Evolutionary conservation across 1,140 invertebrate genomes (phyloP).

Genomic region (Anthonomus grandis): DNA sequence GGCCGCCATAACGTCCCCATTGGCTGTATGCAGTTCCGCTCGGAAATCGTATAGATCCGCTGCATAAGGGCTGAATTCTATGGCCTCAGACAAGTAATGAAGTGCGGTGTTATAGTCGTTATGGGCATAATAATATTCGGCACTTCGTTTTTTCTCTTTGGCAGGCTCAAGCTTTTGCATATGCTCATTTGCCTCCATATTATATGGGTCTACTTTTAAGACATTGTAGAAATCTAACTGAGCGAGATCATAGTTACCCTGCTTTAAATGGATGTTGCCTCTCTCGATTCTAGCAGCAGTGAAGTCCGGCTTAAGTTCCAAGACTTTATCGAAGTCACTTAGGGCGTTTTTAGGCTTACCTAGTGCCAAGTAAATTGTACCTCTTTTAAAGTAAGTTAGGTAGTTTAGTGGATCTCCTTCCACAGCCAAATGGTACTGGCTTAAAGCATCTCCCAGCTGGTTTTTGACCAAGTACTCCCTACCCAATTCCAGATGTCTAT

Average conservation of each 20-base stretch:
- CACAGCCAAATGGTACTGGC: conserved; percentile 97
- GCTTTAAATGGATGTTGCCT: conserved; percentile 84
- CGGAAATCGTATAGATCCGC: conserved; percentile 77
- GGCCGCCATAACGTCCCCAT: conserved; percentile 80
- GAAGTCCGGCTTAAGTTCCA: conserved; percentile 95
- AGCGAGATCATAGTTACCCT: conserved; percentile 80
- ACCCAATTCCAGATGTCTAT: conserved; percentile 90
- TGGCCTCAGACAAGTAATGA: conserved; percentile 64
- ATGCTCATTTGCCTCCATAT: conserved; percentile 69
- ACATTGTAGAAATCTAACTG: conserved; percentile 79
- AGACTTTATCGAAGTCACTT: conserved; percentile 86
- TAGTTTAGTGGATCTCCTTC: conserved; percentile 96
- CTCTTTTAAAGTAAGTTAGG: conserved; percentile 90
- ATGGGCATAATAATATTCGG: conserved; percentile 63
- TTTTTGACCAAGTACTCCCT: conserved; percentile 86
- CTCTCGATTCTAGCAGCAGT: conserved; percentile 82
- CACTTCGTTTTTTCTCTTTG: conserved; percentile 63
- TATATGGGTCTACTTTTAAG: conserved; percentile 70
- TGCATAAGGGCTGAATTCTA: conserved; percentile 92
- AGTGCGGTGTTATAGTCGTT: conserved; percentile 70
- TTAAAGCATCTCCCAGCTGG: conserved; percentile 92
- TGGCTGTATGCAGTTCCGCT: conserved; percentile 76
- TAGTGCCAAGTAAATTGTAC: conserved; percentile 94
- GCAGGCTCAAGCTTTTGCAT: conserved; percentile 64
- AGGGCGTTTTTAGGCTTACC: conserved; percentile 95